Evolutionary conservation across 1,140 invertebrate species (phyloP), one percentile per base, ranked within the genome.

Genomic region (Drosophila pallidifrons): DNA sequence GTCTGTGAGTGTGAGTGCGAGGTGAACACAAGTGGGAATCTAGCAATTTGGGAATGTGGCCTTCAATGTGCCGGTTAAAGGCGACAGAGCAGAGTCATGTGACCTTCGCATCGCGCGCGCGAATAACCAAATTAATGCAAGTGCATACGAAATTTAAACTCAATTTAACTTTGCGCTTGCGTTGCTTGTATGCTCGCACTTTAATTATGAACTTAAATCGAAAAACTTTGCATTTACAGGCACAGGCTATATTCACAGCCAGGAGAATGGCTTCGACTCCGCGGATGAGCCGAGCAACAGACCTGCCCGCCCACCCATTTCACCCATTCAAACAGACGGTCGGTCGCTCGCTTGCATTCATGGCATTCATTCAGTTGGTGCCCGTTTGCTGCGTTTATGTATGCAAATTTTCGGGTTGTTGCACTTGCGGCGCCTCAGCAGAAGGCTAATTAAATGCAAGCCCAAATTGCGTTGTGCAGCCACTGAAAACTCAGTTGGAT

Each of bases 141-240:
- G 60, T 45, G 57, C 65, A 78, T 73, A 71, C 77, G 54, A 68
- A 89, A 89, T 89, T 78, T 89, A 75, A 88, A 89, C 85, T 80
- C 82, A 88, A 88, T 89, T 89, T 85, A 89, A 88, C 77, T 89
- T 89, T 70, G 55, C 51, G 20, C 30, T 32, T 13, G 35, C 51
- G 47, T 10, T 45, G 49, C 73, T 46, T 47, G n/a, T 60, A 35
- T 74, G 70, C 63, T 80, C 75, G 66, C 71, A 79, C 88, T 90
- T 89, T 89, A 89, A 89, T 89, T 89, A 89, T 90, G 85, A 89
- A 89, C 85, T 89, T 89, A 89, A 89, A 89, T 89, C 86, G 85
- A 89, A 89, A 89, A 89, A 89, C 85, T 89, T 89, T 89, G 72
- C 78, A 69, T 75, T 83, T 80, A 80, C 80, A 80, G 69, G 30